Conservation (phyloP, 1,140 invertebrate species). For the Micrasema minimum region DNA sequence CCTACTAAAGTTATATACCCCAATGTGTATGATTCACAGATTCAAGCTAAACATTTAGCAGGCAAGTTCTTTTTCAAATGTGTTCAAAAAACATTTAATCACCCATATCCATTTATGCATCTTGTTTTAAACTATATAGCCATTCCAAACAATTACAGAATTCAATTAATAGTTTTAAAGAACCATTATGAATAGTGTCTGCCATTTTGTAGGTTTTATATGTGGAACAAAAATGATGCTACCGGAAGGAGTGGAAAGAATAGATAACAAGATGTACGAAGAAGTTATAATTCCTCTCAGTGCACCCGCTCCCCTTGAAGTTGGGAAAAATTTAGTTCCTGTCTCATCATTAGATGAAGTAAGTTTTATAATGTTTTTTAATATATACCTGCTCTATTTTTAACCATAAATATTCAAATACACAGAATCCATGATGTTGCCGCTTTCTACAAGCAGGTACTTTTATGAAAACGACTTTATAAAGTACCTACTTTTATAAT, state of each 20-base stretch:
- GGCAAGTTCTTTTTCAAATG: conserved; percentile 58
- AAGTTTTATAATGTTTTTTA: conserved; percentile 45
- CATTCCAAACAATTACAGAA: too few relatives aligned
- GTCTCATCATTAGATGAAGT: conserved; percentile 84
- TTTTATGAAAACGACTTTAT: too few relatives aligned
- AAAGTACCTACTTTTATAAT: too few relatives aligned
- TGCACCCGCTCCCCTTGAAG: conserved; percentile 70
- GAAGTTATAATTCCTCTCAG: conserved; percentile 89
- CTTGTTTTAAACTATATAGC: too few relatives aligned
- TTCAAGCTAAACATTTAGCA: conserved; percentile 73
- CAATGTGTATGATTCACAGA: conserved; percentile 84
- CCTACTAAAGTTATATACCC: conserved; percentile 76
- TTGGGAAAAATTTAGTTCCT: conserved; percentile 77
- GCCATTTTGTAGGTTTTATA: conserved; percentile 72
- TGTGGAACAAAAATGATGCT: conserved; percentile 82
- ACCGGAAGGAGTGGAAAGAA: conserved; percentile 79
- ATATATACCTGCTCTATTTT: not conserved
- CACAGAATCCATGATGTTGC: too few relatives aligned
- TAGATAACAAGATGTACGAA: conserved; percentile 80
- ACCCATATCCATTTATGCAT: too few relatives aligned
- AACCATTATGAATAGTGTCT: too few relatives aligned
- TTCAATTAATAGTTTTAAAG: too few relatives aligned
- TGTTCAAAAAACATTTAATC: too few relatives aligned
- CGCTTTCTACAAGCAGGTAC: too few relatives aligned
- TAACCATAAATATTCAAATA: too few relatives aligned